phyloP scores from a whole-genome alignment of 2,888 invertebrate genomes.

The Spilarctia lutea region DNA sequence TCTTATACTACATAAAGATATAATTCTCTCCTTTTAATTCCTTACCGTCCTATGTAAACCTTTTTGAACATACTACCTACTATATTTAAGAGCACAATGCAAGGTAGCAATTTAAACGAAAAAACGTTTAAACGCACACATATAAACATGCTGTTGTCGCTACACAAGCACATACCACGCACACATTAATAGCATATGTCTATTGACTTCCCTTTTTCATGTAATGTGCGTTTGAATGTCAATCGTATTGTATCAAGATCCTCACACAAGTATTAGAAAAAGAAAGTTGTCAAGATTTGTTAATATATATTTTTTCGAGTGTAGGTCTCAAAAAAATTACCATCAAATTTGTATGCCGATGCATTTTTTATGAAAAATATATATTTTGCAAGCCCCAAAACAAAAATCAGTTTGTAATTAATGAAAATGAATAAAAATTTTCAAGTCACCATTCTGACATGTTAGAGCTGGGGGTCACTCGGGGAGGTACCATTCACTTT shows the following conservation, averaged over 20 bases:
- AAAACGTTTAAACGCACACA: slow-evolving; percentile 5
- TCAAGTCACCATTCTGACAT: no score
- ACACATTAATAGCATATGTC: slow-evolving; percentile 2
- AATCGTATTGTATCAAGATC: background rate
- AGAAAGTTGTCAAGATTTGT: no score
- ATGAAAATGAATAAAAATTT: no score
- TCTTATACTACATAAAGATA: background rate
- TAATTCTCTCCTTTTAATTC: background rate
- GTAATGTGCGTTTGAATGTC: slow-evolving; percentile 17
- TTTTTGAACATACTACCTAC: slow-evolving; percentile 1
- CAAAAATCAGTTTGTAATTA: no score
- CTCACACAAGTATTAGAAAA: no score
- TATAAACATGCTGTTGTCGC: slow-evolving; percentile 16
- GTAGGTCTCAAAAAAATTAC: no score
- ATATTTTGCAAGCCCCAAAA: no score
- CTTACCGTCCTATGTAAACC: background rate
- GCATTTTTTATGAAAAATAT: no score
- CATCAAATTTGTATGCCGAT: no score
- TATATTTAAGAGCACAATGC: slow-evolving; percentile 3
- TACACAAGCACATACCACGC: slow-evolving; percentile 7
- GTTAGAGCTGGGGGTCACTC: no score
- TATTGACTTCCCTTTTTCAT: slow-evolving; percentile 7
- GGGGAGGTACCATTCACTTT: no score
- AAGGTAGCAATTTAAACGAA: background rate
- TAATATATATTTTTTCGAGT: no score